phyloP scores from a whole-genome alignment of 2,113 vertebrate genomes.

The Mugil cephalus region DNA sequence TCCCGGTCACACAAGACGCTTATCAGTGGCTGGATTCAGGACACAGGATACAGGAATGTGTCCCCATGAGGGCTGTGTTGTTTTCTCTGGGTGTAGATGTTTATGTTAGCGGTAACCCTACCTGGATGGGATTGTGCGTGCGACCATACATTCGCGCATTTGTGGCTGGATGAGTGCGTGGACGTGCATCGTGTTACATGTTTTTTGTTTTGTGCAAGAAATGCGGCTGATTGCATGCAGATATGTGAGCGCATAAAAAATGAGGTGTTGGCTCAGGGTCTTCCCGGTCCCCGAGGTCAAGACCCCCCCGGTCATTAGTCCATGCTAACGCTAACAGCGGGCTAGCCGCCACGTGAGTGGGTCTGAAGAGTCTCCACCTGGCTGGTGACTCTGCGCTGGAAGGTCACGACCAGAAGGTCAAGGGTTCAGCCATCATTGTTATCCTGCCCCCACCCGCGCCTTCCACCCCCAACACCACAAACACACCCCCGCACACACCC shows the following conservation, averaged over 20 bases:
- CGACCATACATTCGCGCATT: slow-evolving; percentile 51
- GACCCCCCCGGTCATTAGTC: slow-evolving; percentile 57
- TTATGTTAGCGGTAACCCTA: slow-evolving; percentile 75
- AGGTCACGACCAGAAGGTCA: slow-evolving; percentile 72
- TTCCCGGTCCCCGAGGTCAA: slow-evolving; percentile 38
- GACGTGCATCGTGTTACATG: slow-evolving; percentile 55
- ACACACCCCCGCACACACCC: slow-evolving; percentile 58
- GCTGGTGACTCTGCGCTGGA: slow-evolving; percentile 47
- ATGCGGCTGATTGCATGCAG: slow-evolving; percentile 34
- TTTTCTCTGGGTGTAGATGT: slow-evolving; percentile 70
- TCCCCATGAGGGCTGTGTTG: slow-evolving; percentile 62
- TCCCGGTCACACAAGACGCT: slow-evolving; percentile 64
- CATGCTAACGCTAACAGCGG: slow-evolving; percentile 62
- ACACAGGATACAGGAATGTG: slow-evolving; percentile 64
- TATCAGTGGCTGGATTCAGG: slow-evolving; percentile 63
- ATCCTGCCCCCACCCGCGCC: slow-evolving; percentile 37
- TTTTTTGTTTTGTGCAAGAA: slow-evolving; percentile 30
- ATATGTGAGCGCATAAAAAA: slow-evolving; percentile 30
- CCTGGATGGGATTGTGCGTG: slow-evolving; percentile 70
- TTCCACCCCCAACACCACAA: slow-evolving; percentile 34
- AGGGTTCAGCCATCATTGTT: slow-evolving; percentile 77
- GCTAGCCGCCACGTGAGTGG: slow-evolving; percentile 51
- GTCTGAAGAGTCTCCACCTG: slow-evolving; percentile 46
- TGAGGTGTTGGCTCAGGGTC: slow-evolving; percentile 45
- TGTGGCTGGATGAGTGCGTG: slow-evolving; percentile 40